phyloP scores from a whole-genome alignment of 92 coral and sea anemone genomes.

The Siderastrea radians region DNA sequence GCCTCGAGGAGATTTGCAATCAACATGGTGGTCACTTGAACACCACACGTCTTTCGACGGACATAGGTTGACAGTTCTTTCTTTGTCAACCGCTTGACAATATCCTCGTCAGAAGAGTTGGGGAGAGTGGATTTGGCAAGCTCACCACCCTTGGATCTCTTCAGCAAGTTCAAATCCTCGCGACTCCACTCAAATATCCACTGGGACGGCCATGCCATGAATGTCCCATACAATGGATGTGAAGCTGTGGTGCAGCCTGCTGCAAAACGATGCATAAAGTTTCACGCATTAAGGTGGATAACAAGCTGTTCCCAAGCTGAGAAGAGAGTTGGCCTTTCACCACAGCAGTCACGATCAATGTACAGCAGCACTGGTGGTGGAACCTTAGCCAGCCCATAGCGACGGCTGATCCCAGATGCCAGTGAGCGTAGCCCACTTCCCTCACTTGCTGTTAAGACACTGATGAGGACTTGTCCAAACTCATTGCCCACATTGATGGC shows the following conservation, averaged over 20 bases:
- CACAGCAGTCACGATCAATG: constrained; percentile 76
- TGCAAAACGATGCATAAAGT: constrained; percentile 63
- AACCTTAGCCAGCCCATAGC: constrained; percentile 49
- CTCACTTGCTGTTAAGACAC: constrained; percentile 62
- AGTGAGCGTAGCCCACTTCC: constrained; percentile 58
- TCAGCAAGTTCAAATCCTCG: constrained; percentile 59
- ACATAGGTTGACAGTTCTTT: constrained; percentile 64
- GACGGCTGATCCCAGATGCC: constrained; percentile 65
- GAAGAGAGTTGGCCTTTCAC: constrained; percentile 60
- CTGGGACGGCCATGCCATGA: constrained; percentile 61
- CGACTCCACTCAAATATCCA: constrained; percentile 65
- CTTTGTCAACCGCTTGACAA: constrained; percentile 32
- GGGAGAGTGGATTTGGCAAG: constrained; percentile 11
- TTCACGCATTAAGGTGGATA: constrained; percentile 59
- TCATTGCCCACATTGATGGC: constrained; percentile 64
- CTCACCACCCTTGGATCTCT: constrained; percentile 41
- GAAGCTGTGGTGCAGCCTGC: constrained; percentile 68
- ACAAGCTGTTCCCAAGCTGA: constrained; percentile 37
- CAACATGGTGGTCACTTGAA: constrained; percentile 51
- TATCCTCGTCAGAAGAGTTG: constrained; percentile 47
- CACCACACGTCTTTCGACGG: constrained; percentile 62
- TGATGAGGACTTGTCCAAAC: constrained; percentile 65
- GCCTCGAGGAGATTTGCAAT: constrained; percentile 40
- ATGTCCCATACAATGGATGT: constrained; percentile 69
- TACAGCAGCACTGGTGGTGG: constrained; percentile 57